Evolutionary conservation across 2,888 invertebrate species (phyloP).

Genomic region (Catocala fraxini): DNA sequence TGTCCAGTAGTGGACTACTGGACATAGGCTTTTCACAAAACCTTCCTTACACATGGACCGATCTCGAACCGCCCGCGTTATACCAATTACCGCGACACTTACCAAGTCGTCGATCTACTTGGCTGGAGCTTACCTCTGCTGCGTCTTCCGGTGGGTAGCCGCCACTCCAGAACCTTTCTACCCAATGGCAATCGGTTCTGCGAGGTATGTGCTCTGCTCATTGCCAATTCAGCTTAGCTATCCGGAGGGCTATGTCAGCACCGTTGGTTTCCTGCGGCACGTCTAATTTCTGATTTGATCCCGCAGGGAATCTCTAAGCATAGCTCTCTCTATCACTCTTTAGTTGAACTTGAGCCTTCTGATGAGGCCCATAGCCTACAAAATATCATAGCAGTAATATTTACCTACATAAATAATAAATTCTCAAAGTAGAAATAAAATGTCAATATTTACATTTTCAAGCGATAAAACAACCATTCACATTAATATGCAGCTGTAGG

Average conservation of each 20-base stretch:
- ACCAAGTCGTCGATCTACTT: neutral
- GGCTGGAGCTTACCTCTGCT: neutral
- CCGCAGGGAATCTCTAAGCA: neutral
- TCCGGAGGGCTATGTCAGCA: neutral
- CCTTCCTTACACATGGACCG: no score
- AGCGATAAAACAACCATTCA: no score
- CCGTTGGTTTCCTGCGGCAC: neutral
- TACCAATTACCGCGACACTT: no score
- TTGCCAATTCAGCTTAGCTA: neutral
- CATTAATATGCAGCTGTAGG: no score
- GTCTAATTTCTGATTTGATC: neutral
- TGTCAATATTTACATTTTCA: no score
- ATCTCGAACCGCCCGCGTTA: no score
- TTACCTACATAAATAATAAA: no score
- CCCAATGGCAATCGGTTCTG: constrained; percentile 1
- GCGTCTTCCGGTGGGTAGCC: neutral
- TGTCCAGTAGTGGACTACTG: no score
- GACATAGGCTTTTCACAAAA: no score
- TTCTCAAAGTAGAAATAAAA: no score
- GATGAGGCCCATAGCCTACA: neutral
- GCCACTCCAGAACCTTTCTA: constrained; percentile 2
- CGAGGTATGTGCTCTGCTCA: constrained; percentile 5
- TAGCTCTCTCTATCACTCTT: neutral
- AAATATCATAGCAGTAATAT: no score
- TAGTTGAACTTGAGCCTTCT: neutral